Evolutionary conservation across 2,888 invertebrate species (phyloP), one percentile per base, ranked within the genome.

Genomic region (Sialis fuliginosa): DNA sequence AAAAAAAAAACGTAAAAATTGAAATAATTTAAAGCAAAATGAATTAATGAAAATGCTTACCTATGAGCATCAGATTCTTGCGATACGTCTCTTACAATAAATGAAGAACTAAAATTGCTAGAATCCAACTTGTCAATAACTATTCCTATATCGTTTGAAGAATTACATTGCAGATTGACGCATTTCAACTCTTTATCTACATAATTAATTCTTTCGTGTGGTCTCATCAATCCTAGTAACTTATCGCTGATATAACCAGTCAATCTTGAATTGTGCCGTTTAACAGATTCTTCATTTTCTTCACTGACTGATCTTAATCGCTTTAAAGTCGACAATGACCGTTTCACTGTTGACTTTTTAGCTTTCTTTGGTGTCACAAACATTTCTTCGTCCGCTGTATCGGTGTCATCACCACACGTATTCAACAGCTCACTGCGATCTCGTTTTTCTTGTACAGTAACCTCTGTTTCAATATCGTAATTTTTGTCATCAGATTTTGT

Each of bases 31-130:
- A 10, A 30, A 10, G 4, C 5, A 6, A 13, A 13, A 6, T 6
- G 4, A 30, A 9, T 12, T 22, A 30, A 6, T 41, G 5, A 39
- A 43, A 43, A 33, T 42, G 50, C 56, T 55, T 60, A 73, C 72
- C 67, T 67, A 55, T 66, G 63, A 6, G 71, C 69, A 39, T 66
- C 61, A 40, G 72, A 70, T 50, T 65, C 67, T 34, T 66, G 64
- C 50, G 67, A 61, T 52, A 75, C 69, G 46, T 64, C 63, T 6
- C 67, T 63, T 46, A 74, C 67, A 50, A 68, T 58, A 53, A 70
- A 73, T 51, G 64, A 60, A 9, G 57, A 54, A 39, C 56, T 54
- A 8, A 12, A n/a, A 33, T 39, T 47, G 30, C 42, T 42, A 10
- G 31, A 8, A 42, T 39, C 39, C 13, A 30, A 33, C 35, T 47